Conservation (phyloP, 1,140 invertebrate species). For the Bactericera cockerelli region DNA sequence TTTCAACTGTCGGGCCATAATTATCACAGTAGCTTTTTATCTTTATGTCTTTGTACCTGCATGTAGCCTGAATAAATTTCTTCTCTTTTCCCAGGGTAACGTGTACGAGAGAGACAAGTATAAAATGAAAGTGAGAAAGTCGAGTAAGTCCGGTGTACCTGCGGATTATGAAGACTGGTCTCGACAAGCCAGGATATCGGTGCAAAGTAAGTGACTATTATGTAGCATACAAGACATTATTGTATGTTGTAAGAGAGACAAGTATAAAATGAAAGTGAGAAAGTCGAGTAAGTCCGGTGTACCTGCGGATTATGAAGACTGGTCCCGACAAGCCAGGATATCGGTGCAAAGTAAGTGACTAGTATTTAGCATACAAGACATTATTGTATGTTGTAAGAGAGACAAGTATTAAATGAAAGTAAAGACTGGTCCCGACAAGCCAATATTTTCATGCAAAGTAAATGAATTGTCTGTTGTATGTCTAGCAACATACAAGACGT, state of each 20-base stretch:
- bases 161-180: constrained; percentile 3
- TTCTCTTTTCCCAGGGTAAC: no score
- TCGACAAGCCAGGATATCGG: constrained; percentile 1
- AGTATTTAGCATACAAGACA: no score
- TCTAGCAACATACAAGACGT: no score
- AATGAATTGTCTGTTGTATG: not conserved
- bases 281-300: constrained; percentile 4
- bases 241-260: no score
- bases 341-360: constrained; percentile 4
- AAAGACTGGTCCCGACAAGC: constrained; percentile 4
- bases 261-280: constrained; percentile 7
- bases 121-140: constrained; percentile 7
- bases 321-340: constrained; percentile 6
- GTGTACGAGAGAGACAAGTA: constrained; percentile 6
- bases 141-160: constrained; percentile 5
- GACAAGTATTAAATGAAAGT: constrained; percentile 5
- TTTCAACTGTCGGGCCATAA: no score
- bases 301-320: constrained; percentile 3
- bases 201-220: constrained; percentile 6
- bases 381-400: no score
- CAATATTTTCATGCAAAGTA: not conserved
- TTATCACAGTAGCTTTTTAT: no score
- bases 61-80: no score
- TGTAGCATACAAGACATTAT: no score
- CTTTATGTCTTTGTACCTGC: no score